These are phyloP conservation scores for Diabrotica undecimpunctata DNA, from an alignment of 1,140 invertebrate genomes.

Conservation along the genomic window DNA sequence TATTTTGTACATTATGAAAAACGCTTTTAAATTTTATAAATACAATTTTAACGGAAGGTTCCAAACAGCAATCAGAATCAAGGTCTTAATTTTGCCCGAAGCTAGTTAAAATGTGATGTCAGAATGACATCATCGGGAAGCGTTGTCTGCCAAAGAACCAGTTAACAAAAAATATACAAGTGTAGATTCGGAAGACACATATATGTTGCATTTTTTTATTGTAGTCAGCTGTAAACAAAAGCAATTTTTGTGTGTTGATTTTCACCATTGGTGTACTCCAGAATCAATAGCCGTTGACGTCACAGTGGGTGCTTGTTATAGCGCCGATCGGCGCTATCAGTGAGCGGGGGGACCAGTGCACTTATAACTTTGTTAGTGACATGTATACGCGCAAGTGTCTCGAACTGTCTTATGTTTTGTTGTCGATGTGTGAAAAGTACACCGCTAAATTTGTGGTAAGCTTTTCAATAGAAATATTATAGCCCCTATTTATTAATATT, in stretches of 20 bases:
- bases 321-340: constrained; percentile 44
- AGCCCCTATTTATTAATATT: neutral
- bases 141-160: constrained; percentile 29
- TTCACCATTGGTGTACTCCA: constrained; percentile 42
- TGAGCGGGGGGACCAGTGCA: constrained; percentile 42
- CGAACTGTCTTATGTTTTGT: constrained; percentile 44
- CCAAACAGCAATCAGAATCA: constrained; percentile 36
- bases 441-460: constrained; percentile 39
- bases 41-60: constrained; percentile 26
- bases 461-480: constrained; percentile 24
- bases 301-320: constrained; percentile 38
- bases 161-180: constrained; percentile 4
- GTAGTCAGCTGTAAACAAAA: constrained; percentile 2
- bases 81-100: constrained; percentile 42
- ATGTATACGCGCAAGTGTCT: constrained; percentile 47
- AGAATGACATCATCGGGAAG: constrained; percentile 47
- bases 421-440: constrained; percentile 36
- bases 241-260: constrained; percentile 28
- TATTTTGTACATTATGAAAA: too few species aligned
- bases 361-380: constrained; percentile 48
- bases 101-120: constrained; percentile 44
- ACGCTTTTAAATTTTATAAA: too few species aligned
- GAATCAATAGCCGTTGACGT: constrained; percentile 48
- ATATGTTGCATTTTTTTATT: too few species aligned
- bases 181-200: too few species aligned